Percentiles rank a stretch among this genome's conserved stretches.
Conservation (phyloP, 2,113 vertebrate genomes). For the Oncorhynchus mykiss region DNA sequence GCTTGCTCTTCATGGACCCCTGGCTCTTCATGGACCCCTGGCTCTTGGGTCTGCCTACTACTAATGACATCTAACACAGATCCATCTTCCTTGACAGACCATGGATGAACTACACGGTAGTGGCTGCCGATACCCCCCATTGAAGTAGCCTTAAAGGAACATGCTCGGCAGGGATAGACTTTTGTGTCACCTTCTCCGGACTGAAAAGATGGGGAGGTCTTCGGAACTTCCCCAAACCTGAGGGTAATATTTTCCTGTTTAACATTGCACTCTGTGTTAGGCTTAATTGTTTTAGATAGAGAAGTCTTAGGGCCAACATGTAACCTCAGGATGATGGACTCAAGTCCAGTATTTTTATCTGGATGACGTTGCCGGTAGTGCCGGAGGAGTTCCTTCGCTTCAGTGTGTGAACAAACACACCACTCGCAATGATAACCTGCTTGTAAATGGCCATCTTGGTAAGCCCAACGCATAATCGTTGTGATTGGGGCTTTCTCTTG, state of each 20-base stretch:
- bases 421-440: constrained; percentile 87
- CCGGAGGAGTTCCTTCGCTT: constrained; percentile 73
- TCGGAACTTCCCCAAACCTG: constrained; percentile 78
- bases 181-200: constrained; percentile 68
- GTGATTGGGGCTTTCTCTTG: constrained; percentile 69
- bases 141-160: constrained; percentile 82
- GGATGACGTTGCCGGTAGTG: constrained; percentile 84
- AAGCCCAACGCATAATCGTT: constrained; percentile 79
- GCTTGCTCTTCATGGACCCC: constrained; percentile 36
- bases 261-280: constrained; percentile 66
- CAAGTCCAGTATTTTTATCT: background rate
- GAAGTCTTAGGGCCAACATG: background rate
- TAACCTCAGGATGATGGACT: constrained; percentile 9
- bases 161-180: constrained; percentile 80
- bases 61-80: constrained; percentile 79
- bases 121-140: constrained; percentile 81
- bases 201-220: constrained; percentile 53
- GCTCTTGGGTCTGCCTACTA: constrained; percentile 61
- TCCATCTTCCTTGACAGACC: constrained; percentile 82
- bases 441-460: constrained; percentile 78
- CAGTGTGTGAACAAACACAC: constrained; percentile 82
- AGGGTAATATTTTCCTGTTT: constrained; percentile 77
- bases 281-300: background rate
- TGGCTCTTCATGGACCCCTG: constrained; percentile 44
- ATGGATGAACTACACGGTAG: constrained; percentile 83